Percentiles rank a stretch among this genome's conserved stretches.
Evolutionary conservation across 2,888 invertebrate species (phyloP).

Genomic region (Lycaena phlaeas): DNA sequence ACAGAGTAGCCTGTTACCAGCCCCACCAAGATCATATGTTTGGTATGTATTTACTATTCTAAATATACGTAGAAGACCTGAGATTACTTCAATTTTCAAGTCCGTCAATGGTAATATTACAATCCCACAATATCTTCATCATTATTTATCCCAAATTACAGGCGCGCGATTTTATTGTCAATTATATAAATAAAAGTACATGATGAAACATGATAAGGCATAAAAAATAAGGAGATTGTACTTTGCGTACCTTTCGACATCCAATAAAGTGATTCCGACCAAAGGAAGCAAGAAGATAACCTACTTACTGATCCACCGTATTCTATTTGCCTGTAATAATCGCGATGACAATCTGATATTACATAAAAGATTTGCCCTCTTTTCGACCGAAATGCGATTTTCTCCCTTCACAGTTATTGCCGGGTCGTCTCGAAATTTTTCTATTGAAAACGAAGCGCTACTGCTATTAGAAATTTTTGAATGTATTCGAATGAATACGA

Average conservation of each 20-base stretch:
- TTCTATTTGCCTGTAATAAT: slow-evolving; percentile 74
- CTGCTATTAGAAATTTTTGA: slow-evolving; percentile 58
- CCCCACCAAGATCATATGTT: too few relatives aligned
- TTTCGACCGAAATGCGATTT: slow-evolving; percentile 71
- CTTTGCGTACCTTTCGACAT: slow-evolving; percentile 35
- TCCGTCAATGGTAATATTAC: too few relatives aligned
- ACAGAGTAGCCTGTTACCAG: too few relatives aligned
- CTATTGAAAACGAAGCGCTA: slow-evolving; percentile 56
- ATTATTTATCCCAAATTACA: too few relatives aligned
- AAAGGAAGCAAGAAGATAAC: slow-evolving; percentile 69
- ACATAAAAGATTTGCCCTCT: slow-evolving; percentile 73
- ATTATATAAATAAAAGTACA: too few relatives aligned
- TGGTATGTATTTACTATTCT: too few relatives aligned
- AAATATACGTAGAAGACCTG: too few relatives aligned
- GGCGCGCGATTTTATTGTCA: too few relatives aligned
- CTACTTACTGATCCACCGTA: slow-evolving; percentile 70
- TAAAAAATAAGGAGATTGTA: slow-evolving; percentile 25
- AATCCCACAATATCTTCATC: too few relatives aligned
- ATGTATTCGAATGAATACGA: slow-evolving; percentile 65
- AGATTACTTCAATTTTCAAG: too few relatives aligned
- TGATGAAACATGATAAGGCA: slow-evolving; percentile 22
- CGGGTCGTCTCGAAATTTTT: slow-evolving; percentile 61
- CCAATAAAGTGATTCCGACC: slow-evolving; percentile 63
- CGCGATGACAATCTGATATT: slow-evolving; percentile 74
- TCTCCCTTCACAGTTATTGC: slow-evolving; percentile 66